Percentiles rank a stretch among this genome's conserved stretches.
These are phyloP conservation scores for Malaclemys terrapin DNA, from an alignment of 2,113 vertebrate species.

Conservation along the genomic window DNA sequence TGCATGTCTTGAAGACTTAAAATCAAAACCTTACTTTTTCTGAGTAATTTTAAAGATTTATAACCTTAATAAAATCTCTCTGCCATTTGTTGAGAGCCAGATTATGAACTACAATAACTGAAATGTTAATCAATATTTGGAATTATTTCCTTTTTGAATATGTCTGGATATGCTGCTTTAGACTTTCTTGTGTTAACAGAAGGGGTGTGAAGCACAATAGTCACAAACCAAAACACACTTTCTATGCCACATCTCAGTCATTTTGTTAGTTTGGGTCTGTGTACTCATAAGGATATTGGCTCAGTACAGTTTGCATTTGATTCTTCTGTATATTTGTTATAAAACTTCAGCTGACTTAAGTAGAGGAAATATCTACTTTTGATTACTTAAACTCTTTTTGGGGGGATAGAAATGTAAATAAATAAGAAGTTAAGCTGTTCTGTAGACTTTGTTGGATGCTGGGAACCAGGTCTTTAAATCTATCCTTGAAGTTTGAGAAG, in stretches of 20 bases:
- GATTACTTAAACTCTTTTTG: background rate
- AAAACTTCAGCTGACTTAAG: background rate
- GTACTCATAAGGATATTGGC: background rate
- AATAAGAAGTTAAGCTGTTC: background rate
- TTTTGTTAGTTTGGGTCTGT: background rate
- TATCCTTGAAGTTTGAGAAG: background rate
- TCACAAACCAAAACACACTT: background rate
- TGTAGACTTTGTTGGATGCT: background rate
- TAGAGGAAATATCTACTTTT: background rate
- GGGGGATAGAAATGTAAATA: background rate
- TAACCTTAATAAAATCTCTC: constrained; percentile 38
- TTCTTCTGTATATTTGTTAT: background rate
- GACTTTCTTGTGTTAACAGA: background rate
- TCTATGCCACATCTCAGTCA: background rate
- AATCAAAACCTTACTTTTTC: constrained; percentile 49
- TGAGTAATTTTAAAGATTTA: constrained; percentile 47
- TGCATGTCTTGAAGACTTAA: constrained; percentile 44
- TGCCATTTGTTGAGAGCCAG: constrained; percentile 23
- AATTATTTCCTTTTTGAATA: background rate
- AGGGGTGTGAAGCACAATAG: background rate
- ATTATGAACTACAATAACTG: constrained; percentile 46
- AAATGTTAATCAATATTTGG: background rate
- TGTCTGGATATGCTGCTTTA: background rate
- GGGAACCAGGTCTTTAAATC: background rate
- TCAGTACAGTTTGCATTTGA: background rate